Evolutionary conservation across 2,113 vertebrate species (phyloP).

Genomic region (Dasyprocta punctata): DNA sequence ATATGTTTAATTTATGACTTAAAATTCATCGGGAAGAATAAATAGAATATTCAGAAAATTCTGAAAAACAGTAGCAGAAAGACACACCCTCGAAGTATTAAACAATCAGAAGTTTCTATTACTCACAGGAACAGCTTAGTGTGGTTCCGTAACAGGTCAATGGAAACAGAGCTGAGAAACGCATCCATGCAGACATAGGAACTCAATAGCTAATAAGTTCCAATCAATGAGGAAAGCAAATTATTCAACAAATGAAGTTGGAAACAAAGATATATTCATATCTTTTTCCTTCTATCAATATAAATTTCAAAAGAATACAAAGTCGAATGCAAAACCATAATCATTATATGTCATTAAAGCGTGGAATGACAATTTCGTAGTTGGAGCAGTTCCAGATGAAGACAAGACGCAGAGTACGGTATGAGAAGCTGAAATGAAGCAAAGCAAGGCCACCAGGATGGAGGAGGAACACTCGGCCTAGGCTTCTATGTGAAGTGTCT

Average conservation of each 20-base stretch:
- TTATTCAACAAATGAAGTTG: background rate
- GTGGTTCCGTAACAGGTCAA: background rate
- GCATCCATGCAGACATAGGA: background rate
- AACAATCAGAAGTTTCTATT: background rate
- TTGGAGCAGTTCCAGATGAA: background rate
- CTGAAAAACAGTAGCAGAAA: background rate
- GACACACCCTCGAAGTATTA: background rate
- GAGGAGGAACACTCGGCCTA: background rate
- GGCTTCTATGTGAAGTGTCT: background rate
- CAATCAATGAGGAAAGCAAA: background rate
- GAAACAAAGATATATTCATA: background rate
- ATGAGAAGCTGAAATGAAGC: background rate
- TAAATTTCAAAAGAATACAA: conserved; percentile 29
- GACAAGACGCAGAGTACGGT: background rate
- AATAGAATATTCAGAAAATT: conserved; percentile 16
- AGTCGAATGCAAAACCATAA: background rate
- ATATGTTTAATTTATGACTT: background rate
- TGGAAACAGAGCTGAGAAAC: background rate
- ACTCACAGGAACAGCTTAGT: background rate
- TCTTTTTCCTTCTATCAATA: background rate
- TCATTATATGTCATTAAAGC: background rate
- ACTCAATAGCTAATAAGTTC: background rate
- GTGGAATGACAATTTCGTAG: background rate
- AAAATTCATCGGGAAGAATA: background rate
- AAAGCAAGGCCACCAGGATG: background rate